These are phyloP conservation scores for Drosophila mauritiana DNA, from an alignment of 1,140 invertebrate genomes.

Conservation along the genomic window DNA sequence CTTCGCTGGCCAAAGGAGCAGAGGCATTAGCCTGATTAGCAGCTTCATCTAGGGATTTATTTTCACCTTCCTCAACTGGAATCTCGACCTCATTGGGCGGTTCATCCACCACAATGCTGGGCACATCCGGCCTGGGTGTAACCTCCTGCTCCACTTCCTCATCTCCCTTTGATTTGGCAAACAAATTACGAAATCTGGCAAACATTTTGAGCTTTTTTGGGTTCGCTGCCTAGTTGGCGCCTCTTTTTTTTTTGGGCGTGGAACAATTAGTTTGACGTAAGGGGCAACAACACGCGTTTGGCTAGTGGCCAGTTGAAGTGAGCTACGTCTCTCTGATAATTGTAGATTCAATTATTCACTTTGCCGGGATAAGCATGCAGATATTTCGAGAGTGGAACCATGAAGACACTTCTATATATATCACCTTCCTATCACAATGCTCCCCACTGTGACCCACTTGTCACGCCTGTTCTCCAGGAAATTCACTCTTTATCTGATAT, in stretches of 20 bases:
- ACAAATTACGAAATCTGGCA: conserved; percentile 80
- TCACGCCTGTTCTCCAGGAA: conserved; percentile 41
- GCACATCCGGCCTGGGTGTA: conserved; percentile 22
- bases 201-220: conserved; percentile 58
- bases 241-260: conserved; percentile 8
- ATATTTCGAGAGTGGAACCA: neutral
- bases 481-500: conserved; percentile 30
- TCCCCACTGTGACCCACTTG: conserved; percentile 63
- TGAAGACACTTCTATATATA: conserved; percentile 55
- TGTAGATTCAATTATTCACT: conserved; percentile 63
- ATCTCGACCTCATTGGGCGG: conserved; percentile 18
- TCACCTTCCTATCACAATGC: conserved; percentile 24
- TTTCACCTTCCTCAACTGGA: conserved; percentile 3
- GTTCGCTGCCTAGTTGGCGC: conserved; percentile 9
- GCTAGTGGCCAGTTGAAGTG: conserved; percentile 58
- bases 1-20: conserved; percentile 61
- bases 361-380: conserved; percentile 31
- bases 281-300: conserved; percentile 66
- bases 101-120: conserved; percentile 61
- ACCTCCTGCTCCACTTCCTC: conserved; percentile 17
- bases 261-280: conserved; percentile 69
- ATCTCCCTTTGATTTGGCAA: conserved; percentile 71
- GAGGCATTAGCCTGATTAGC: conserved; percentile 1
- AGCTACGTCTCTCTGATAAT: conserved; percentile 48
- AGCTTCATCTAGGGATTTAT: conserved; percentile 4